Percentiles rank a stretch among this genome's conserved stretches.
phyloP scores from a whole-genome alignment of 2,888 invertebrate genomes.

The Chrysolina americana region DNA sequence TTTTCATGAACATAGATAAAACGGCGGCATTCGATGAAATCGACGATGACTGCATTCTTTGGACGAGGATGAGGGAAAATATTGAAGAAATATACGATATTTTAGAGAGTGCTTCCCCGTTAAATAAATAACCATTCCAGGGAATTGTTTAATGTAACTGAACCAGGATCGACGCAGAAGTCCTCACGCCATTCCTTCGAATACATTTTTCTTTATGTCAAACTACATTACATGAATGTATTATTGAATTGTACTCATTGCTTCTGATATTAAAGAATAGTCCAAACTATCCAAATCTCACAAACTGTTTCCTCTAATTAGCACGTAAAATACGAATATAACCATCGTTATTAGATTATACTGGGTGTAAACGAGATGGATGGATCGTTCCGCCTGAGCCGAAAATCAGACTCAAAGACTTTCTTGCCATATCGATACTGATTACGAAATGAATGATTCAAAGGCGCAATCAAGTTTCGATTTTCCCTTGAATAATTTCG shows the following conservation, averaged over 20 bases:
- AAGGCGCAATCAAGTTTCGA: background rate
- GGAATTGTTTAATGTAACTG: no score
- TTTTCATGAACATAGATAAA: background rate
- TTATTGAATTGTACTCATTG: no score
- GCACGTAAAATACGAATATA: no score
- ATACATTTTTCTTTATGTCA: no score
- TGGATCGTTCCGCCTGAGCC: background rate
- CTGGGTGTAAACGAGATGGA: background rate
- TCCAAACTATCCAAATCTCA: no score
- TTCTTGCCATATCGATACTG: background rate
- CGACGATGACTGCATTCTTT: background rate
- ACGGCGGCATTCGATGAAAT: background rate
- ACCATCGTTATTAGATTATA: no score
- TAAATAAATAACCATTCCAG: background rate
- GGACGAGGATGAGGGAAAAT: background rate
- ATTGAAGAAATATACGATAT: background rate
- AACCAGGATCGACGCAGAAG: no score
- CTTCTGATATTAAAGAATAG: no score
- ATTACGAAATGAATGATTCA: slow-evolving; percentile 6
- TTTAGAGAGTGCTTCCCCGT: background rate
- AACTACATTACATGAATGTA: no score
- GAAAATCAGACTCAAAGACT: background rate
- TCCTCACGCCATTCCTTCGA: no score
- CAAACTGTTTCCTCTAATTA: no score
- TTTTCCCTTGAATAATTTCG: background rate